Conservation (phyloP, 92 coral and sea anemone genomes). For the Porites divaricata region DNA sequence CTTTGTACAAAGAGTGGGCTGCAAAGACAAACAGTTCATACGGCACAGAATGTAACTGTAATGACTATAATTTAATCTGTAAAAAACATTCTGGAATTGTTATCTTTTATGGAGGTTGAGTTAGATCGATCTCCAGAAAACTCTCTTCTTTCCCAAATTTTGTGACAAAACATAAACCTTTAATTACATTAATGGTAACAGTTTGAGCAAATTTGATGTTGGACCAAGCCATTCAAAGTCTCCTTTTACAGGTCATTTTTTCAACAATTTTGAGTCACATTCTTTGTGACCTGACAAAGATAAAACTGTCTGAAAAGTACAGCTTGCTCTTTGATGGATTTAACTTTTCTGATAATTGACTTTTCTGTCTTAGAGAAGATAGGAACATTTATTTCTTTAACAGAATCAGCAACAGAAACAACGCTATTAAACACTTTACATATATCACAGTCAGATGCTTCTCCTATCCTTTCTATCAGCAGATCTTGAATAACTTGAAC, state of each 20-base stretch:
- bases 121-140: constrained; percentile 5
- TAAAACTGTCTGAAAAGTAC: constrained; percentile 55
- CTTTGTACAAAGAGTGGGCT: no score
- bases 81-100: neutral
- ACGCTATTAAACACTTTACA: constrained; percentile 48
- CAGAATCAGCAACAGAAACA: constrained; percentile 39
- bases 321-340: constrained; percentile 38
- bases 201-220: neutral
- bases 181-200: constrained; percentile 3
- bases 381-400: constrained; percentile 49
- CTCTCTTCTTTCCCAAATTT: neutral
- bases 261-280: constrained; percentile 18
- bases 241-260: constrained; percentile 1
- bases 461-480: constrained; percentile 49
- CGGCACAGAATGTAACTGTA: no score
- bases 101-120: neutral
- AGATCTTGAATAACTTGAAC: constrained; percentile 48
- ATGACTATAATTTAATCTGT: neutral
- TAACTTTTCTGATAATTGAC: constrained; percentile 36
- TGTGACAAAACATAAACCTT: neutral
- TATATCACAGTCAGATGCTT: constrained; percentile 32
- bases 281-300: constrained; percentile 39
- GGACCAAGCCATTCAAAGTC: constrained; percentile 15
- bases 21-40: no score
- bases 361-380: constrained; percentile 43